Conservation (phyloP, 1,140 invertebrate genomes). For the Zaprionus lachaisei region DNA sequence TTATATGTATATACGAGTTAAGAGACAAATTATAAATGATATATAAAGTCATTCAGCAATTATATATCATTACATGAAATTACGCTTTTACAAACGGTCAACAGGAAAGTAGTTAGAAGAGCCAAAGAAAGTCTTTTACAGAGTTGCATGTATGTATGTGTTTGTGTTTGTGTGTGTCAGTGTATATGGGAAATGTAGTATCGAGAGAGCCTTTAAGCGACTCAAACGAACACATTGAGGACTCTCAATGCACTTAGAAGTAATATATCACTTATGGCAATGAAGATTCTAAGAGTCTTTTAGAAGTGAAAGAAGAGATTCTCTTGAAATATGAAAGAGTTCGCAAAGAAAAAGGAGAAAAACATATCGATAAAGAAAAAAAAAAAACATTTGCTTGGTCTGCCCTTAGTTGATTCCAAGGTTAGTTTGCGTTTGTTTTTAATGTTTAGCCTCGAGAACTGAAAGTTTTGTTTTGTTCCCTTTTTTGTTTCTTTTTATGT, state of each 20-base stretch:
- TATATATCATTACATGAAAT: slow-evolving; percentile 21
- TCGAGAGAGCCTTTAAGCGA: background rate
- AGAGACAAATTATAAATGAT: slow-evolving; percentile 32
- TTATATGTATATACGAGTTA: slow-evolving; percentile 29
- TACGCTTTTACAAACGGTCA: slow-evolving; percentile 77
- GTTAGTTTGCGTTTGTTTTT: background rate
- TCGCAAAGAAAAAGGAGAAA: too few relatives aligned
- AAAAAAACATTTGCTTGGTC: background rate
- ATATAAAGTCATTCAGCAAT: slow-evolving; percentile 33
- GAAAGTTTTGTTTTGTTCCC: background rate
- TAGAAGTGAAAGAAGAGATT: too few relatives aligned
- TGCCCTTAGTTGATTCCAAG: background rate
- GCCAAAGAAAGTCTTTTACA: slow-evolving; percentile 49
- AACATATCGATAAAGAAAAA: too few relatives aligned
- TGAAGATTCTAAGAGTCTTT: too few relatives aligned
- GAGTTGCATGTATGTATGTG: slow-evolving; percentile 31
- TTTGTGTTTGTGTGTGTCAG: slow-evolving; percentile 21
- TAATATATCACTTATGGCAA: background rate
- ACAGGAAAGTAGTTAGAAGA: slow-evolving; percentile 76
- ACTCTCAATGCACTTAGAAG: background rate
- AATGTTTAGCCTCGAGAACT: background rate
- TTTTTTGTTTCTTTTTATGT: slow-evolving; percentile 26
- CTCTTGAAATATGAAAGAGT: too few relatives aligned
- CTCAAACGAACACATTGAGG: background rate
- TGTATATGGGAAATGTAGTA: background rate